Evolutionary conservation across 2,797 vertebrate species (phyloP).

Genomic region (Dallia pectoralis): DNA sequence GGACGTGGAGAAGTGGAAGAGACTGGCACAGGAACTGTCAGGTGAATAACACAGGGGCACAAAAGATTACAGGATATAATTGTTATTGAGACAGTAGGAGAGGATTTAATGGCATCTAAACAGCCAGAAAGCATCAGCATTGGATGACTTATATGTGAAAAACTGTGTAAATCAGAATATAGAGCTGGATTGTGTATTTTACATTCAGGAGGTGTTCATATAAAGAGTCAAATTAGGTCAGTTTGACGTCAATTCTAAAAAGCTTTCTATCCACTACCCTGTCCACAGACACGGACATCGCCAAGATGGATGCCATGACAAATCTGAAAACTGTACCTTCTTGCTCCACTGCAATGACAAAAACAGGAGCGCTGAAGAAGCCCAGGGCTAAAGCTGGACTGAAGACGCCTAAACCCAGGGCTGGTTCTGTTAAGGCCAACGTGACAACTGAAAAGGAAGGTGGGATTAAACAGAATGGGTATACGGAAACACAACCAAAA

Average conservation of each 20-base stretch:
- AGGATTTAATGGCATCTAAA: constrained; percentile 10
- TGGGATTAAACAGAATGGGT: constrained; percentile 8
- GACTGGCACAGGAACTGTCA: constrained; percentile 55
- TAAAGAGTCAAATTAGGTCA: neutral
- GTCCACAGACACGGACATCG: constrained; percentile 64
- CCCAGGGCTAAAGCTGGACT: constrained; percentile 44
- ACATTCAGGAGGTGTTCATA: constrained; percentile 2
- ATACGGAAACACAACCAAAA: constrained; percentile 19
- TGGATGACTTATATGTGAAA: constrained; percentile 29
- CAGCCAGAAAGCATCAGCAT: constrained; percentile 24
- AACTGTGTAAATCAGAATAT: constrained; percentile 47
- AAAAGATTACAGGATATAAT: neutral
- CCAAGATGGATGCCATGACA: constrained; percentile 67
- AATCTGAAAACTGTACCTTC: constrained; percentile 38
- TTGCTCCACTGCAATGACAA: constrained; percentile 13
- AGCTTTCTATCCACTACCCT: constrained; percentile 25
- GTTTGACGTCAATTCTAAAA: constrained; percentile 27
- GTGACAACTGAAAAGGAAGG: constrained; percentile 5
- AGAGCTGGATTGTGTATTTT: constrained; percentile 21
- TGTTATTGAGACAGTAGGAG: neutral
- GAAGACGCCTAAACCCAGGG: neutral
- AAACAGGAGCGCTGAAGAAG: constrained; percentile 49
- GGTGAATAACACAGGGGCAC: constrained; percentile 36
- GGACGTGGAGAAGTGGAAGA: constrained; percentile 79
- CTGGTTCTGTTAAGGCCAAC: neutral